Conservation (phyloP, 1,140 invertebrate species). For the Aricia agestis region DNA sequence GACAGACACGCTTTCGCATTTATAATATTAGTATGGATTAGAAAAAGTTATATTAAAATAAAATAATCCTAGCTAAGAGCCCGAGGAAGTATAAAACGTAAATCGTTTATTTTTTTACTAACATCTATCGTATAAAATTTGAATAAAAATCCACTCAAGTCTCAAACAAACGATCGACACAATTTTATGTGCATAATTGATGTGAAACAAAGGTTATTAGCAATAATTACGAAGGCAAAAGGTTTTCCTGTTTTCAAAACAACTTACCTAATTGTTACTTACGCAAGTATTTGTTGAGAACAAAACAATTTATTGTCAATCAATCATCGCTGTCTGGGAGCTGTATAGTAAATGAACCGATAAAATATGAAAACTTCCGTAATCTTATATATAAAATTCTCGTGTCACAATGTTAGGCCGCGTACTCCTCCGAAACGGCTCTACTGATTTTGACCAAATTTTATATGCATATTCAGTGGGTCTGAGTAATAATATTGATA, state of each 20-base stretch:
- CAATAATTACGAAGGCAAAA: not conserved
- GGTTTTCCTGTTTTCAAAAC: conserved; percentile 3
- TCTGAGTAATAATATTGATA: too few relatives aligned
- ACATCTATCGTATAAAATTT: not conserved
- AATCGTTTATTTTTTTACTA: not conserved
- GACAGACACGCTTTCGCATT: too few relatives aligned
- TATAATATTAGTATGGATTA: too few relatives aligned
- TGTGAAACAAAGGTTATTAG: not conserved
- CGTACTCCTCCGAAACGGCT: too few relatives aligned
- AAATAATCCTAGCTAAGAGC: too few relatives aligned
- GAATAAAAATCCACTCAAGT: not conserved
- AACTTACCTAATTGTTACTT: not conserved
- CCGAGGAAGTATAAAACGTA: not conserved
- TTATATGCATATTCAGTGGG: too few relatives aligned
- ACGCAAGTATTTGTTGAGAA: conserved; percentile 3
- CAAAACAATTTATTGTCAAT: conserved; percentile 2
- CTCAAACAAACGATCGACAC: not conserved
- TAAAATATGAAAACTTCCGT: not conserved
- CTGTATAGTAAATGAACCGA: not conserved
- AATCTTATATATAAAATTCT: not conserved
- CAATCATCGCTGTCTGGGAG: not conserved
- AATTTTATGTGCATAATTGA: conserved; percentile 3
- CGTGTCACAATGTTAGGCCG: too few relatives aligned
- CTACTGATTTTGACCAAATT: too few relatives aligned
- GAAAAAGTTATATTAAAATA: too few relatives aligned